phyloP scores from a whole-genome alignment of 92 coral and sea anemone genomes.

The Paramuricea clavata region DNA sequence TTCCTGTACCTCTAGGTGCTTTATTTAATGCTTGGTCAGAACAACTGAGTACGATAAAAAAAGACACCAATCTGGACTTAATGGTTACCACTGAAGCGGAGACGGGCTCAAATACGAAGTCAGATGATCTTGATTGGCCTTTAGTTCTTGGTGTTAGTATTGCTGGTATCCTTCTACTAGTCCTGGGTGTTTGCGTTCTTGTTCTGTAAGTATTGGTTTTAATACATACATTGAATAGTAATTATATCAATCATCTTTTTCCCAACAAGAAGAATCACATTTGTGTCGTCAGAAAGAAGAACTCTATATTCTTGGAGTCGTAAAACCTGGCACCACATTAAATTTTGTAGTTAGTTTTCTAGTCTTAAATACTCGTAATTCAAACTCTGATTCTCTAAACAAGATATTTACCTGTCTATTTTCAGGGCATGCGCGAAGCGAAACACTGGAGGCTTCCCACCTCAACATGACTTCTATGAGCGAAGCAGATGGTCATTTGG shows the following conservation, averaged over 20 bases:
- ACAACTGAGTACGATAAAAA: background rate
- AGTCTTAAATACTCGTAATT: no score
- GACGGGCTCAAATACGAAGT: background rate
- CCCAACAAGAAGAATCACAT: no score
- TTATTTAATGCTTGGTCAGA: slow-evolving; percentile 21
- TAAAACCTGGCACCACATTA: no score
- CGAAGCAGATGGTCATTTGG: slow-evolving; percentile 39
- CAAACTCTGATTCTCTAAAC: no score
- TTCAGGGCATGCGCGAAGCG: slow-evolving; percentile 24
- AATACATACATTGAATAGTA: no score
- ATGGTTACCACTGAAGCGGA: background rate
- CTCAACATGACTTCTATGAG: slow-evolving; percentile 24
- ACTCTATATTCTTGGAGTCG: no score
- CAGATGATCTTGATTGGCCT: slow-evolving; percentile 32
- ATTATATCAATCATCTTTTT: no score
- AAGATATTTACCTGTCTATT: background rate
- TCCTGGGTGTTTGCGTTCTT: slow-evolving; percentile 32
- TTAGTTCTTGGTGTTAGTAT: slow-evolving; percentile 21
- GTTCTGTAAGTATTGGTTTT: slow-evolving; percentile 30
- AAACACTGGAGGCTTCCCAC: background rate
- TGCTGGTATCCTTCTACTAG: slow-evolving; percentile 34
- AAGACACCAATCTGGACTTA: background rate
- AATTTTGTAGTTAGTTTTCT: no score
- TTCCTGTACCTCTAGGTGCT: slow-evolving; percentile 21
- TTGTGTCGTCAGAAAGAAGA: no score